A percentile compares a stretch with the other conserved stretches of the same genome.
These are phyloP conservation scores for Ips nitidus DNA, from an alignment of 1,140 invertebrate genomes.

Conservation along the genomic window DNA sequence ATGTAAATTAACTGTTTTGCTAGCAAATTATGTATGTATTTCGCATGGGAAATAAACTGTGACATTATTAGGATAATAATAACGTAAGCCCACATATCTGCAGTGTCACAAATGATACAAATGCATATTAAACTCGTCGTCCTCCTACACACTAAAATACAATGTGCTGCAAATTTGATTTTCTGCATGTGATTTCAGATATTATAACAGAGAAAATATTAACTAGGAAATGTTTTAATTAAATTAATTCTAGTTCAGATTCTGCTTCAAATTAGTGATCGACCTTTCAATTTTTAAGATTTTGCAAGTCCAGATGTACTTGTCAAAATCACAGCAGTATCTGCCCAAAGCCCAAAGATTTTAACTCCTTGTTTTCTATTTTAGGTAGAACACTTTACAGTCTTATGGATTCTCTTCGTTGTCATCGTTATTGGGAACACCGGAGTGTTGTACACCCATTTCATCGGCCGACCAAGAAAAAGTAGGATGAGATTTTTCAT, in stretches of 20 bases:
- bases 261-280: neutral
- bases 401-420: constrained; percentile 84
- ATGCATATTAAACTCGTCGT: too few relatives aligned
- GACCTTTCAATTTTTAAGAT: neutral
- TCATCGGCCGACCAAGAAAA: constrained; percentile 81
- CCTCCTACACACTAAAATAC: too few relatives aligned
- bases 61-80: too few relatives aligned
- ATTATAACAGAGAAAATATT: neutral
- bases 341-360: neutral
- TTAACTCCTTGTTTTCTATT: constrained; percentile 49
- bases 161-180: too few relatives aligned
- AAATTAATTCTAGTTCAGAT: neutral
- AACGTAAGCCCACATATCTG: too few relatives aligned
- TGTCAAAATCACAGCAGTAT: neutral
- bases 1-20: too few relatives aligned
- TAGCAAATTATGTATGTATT: too few relatives aligned
- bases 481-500: constrained; percentile 97
- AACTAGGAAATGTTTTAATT: neutral
- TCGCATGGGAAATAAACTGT: too few relatives aligned
- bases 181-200: neutral
- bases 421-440: constrained; percentile 87
- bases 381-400: constrained; percentile 86
- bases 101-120: too few relatives aligned
- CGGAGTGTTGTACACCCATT: constrained; percentile 80
- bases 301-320: neutral